Base-by-base conservation (phyloP, 2,113 vertebrate genomes). In the Sigmodon hispidus region DNA sequence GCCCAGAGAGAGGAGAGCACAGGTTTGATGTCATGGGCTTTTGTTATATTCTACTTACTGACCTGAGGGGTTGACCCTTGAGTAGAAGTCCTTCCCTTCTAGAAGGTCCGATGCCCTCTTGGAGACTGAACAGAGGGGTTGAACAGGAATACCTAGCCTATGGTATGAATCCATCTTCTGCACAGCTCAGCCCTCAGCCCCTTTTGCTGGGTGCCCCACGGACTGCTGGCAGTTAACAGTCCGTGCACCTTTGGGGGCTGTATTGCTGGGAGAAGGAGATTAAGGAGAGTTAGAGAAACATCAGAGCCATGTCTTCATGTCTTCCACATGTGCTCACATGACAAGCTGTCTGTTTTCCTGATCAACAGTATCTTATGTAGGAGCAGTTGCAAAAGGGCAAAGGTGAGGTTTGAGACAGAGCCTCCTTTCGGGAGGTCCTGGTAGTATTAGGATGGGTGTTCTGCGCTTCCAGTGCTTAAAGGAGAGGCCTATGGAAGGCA, bases 21-120 rank as follows among this genome's bases (percentile, higher is more conserved):
- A 75, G 36, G 21, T 22, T 34, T 17, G 0, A 17, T 29, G 1
- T 61, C 7, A 24, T 50, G 67, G 61, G 29, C 55, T 65, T 63
- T 34, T 59, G 13, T 52, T 59, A 9, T 59, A 26, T 31, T 22
- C 50, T 43, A 0, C 13, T 0, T 65, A 48, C 61, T 43, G 65
- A 50, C 24, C 59, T 34, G 15, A 52, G 43, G 24, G 7, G 40
- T 11, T 24, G 9, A 17, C 36, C 50, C 50, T 90, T 1, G 31
- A 12, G 45, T 69, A 19, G 40, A 40, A 17, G 50, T 16, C 3
- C 16, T 0, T 36, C 22, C 31, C 43, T 61, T 36, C 26, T 17
- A 5, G n/a, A 10, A 7, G 1, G 8, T 26, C 65, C 24, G 22
- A n/a, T 19, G 1, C 40, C 6, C 7, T 5, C 8, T 12, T n/a